Base-by-base conservation (phyloP, 2,113 vertebrate genomes). In the Emydura subglobosa region DNA sequence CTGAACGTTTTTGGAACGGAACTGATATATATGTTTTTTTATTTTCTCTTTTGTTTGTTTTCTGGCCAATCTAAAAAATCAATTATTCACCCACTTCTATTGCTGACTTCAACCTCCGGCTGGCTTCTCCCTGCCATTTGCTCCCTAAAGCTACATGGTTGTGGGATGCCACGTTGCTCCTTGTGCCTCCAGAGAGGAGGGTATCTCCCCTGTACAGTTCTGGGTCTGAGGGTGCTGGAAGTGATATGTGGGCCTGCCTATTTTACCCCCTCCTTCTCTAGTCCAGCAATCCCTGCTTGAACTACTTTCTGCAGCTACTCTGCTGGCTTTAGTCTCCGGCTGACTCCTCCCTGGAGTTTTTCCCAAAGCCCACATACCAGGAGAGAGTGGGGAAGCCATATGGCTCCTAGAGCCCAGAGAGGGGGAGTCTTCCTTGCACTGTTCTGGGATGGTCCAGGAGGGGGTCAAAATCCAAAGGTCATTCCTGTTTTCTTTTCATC, bases 61-160 rank as follows among this genome's bases (percentile, higher is more conserved):
- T n/a, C 61, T 21, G 16, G 16, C 34, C 17, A n/a, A n/a, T n/a
- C 17, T 68, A 34, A 68, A n/a, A 68, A 68, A 68, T 68, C 16
- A 68, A 5, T 68, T 68, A 68, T n/a, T 68, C 16, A 68, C 34
- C 7, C 31, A 31, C 7, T 34, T 68, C 61, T n/a, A 5, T 8
- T 68, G 6, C 16, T n/a, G 17, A n/a, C 16, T 93, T 29, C 51
- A 44, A 83, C 88, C 94, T 50, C 90, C 21, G 59, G 7, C 29
- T 9, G 22, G 19, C 76, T 5, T 80, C 3, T 72, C 25, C 31
- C 79, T 79, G 34, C 0, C 0, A 27, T 25, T 16, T 1, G 1
- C 87, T 84, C 82, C 27, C 49, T 68, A 80, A 87, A 29, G 5
- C 47, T 86, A 24, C 6, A 1, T 44, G 31, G 11, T 1, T 22